Conservation (phyloP, 2,113 vertebrate genomes). For the Trematocara nigrifrons region DNA sequence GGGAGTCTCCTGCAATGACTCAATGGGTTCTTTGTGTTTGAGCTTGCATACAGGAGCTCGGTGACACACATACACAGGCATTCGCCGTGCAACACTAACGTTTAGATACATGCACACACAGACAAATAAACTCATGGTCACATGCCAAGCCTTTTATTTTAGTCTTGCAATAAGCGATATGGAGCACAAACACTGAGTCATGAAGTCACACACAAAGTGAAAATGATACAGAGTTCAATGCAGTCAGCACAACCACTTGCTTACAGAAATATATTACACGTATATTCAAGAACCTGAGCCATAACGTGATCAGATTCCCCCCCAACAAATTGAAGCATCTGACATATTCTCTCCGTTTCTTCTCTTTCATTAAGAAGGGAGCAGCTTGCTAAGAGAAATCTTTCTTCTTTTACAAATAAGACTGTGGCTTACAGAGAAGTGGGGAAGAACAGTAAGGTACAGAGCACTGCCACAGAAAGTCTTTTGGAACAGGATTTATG, state of each 20-base stretch:
- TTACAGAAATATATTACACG: not conserved
- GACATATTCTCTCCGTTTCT: constrained; percentile 16
- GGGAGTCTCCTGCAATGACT: constrained; percentile 48
- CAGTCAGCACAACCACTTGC: not conserved
- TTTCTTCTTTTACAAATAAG: constrained; percentile 31
- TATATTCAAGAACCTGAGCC: not conserved
- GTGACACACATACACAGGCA: not conserved
- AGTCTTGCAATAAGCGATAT: not conserved
- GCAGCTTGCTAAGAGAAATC: not conserved
- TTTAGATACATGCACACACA: not conserved
- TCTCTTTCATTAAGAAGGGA: not conserved
- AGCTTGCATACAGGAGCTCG: constrained; percentile 7
- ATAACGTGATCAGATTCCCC: not conserved
- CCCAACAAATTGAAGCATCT: constrained; percentile 31
- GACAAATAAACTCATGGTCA: not conserved
- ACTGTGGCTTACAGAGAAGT: not conserved
- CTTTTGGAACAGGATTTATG: not conserved
- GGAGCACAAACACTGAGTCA: not conserved
- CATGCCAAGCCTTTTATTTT: constrained; percentile 12
- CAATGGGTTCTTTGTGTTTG: constrained; percentile 65
- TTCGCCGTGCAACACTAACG: not conserved
- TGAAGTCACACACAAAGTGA: not conserved
- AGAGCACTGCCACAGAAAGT: not conserved
- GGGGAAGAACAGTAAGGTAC: constrained; percentile 9
- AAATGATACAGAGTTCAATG: not conserved